Evolutionary conservation across 2,888 invertebrate species (phyloP), one percentile per base, ranked within the genome.

Genomic region (Tribolium freemani): DNA sequence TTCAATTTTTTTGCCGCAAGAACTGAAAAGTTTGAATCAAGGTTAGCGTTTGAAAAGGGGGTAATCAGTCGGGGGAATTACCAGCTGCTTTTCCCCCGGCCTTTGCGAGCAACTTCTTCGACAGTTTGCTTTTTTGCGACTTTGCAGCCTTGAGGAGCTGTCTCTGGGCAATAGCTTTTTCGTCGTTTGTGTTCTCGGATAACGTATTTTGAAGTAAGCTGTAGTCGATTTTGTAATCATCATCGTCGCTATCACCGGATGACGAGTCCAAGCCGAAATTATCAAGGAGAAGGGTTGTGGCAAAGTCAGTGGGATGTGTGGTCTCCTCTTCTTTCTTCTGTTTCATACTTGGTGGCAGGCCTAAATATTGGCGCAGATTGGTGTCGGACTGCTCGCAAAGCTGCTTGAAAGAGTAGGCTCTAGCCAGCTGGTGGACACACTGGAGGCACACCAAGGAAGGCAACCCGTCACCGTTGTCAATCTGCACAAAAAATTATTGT

Each of bases 371-470:
- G 45, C 87, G 81, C 9, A 88, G 81, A 72, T 85, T 87, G 30
- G 81, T 73, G 74, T 88, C 87, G 0, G 88, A 87, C 69, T 86
- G 86, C 80, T 87, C 87, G 77, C 88, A 88, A 44, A 87, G 81
- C 80, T 87, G 86, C 79, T 87, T 88, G 77, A 88, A 88, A 4
- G 87, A 84, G 77, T 84, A 88, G 9, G 87, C 87, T 66, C 86
- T 82, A 75, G 85, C 87, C 44, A 88, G 86, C 83, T 88, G 87
- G 63, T 87, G 84, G 46, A 86, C 84, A 76, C 88, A 88, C 76
- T 88, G 87, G 16, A 87, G 76, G 73, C 88, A 88, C 46, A 88
- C 82, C 30, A 85, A 80, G 20, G 83, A 79, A 6, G 88, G 88
- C 11, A 88, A 80, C 31, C 88, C 88, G 80, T 88, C 88, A 21